These are phyloP conservation scores for Thereva nobilitata DNA, from an alignment of 2,888 invertebrate genomes.

Conservation along the genomic window DNA sequence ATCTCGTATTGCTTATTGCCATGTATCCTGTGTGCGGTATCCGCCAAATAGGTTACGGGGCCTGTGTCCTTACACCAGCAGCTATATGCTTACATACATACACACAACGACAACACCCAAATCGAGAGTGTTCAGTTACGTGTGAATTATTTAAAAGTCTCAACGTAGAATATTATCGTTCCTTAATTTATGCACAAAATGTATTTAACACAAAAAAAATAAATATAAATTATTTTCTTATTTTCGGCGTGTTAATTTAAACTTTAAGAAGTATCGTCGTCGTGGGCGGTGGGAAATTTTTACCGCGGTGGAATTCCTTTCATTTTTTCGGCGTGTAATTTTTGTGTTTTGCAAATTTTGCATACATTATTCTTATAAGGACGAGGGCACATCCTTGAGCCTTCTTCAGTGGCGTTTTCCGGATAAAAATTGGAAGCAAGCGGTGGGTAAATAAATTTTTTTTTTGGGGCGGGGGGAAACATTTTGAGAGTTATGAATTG, in stretches of 20 bases:
- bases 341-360: too few species aligned
- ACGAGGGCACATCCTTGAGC: too few species aligned
- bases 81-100: neutral
- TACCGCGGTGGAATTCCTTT: neutral
- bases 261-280: neutral
- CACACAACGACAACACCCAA: too few species aligned
- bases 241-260: neutral
- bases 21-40: neutral
- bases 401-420: too few species aligned
- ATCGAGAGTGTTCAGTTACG: neutral
- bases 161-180: too few species aligned
- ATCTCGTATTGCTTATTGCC: slow-evolving; percentile 19
- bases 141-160: neutral
- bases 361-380: too few species aligned
- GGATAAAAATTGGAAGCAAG: too few species aligned
- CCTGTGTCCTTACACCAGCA: slow-evolving; percentile 6
- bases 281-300: neutral
- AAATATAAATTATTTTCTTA: neutral
- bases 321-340: neutral
- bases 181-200: neutral
- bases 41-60: slow-evolving; percentile 1
- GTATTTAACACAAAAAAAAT: slow-evolving; percentile 1
- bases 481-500: too few species aligned
- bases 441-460: too few species aligned
- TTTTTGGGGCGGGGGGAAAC: too few species aligned